These are phyloP conservation scores for Coccyzus lansbergi DNA, from an alignment of 2,797 vertebrate species.

Conservation along the genomic window DNA sequence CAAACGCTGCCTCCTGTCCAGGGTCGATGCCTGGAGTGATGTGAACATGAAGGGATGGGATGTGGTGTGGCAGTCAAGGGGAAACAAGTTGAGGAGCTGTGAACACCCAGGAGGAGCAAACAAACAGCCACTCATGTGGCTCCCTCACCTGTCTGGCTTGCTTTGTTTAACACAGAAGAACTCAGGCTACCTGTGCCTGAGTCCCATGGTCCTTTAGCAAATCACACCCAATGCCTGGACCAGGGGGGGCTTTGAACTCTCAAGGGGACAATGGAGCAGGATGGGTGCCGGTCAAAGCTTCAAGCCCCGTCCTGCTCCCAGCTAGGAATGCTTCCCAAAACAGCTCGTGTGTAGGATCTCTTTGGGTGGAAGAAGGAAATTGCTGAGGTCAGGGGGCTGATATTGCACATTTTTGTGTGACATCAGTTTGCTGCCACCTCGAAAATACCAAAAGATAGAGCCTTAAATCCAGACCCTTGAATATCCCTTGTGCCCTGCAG, in stretches of 20 bases:
- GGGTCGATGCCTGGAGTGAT: neutral
- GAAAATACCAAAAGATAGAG: neutral
- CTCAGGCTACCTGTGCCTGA: neutral
- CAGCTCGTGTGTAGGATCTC: neutral
- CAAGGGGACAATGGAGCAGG: neutral
- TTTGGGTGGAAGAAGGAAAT: conserved; percentile 1
- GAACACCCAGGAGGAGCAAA: neutral
- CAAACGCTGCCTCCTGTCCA: neutral
- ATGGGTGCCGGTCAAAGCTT: neutral
- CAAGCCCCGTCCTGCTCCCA: neutral
- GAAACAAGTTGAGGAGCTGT: neutral
- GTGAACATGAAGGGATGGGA: neutral
- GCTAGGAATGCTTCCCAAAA: neutral
- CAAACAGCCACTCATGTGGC: accelerated
- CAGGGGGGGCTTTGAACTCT: neutral
- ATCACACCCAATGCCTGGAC: neutral
- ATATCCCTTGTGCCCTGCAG: neutral
- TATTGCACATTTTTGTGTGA: conserved; percentile 32
- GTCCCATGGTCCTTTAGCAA: neutral
- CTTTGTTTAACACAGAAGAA: neutral
- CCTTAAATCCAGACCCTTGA: neutral
- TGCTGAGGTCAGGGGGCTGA: neutral
- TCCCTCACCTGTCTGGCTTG: neutral
- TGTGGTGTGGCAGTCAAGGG: too few relatives aligned
- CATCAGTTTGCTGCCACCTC: conserved; percentile 14